Base-by-base conservation (phyloP, 2,797 vertebrate genomes). In the Lycodopsis pacificus region DNA sequence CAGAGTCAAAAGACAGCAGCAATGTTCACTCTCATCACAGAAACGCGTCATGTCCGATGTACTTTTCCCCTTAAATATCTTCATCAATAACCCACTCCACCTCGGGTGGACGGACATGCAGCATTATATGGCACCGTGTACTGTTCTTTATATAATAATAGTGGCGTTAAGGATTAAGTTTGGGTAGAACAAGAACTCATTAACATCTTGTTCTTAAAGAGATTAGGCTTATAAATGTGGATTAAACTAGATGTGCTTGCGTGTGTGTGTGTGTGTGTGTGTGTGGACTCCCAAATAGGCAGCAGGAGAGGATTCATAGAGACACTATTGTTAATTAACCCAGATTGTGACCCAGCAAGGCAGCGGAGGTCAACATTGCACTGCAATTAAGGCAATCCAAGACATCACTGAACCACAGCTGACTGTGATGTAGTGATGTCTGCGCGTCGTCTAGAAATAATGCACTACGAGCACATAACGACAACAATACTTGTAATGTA, bases 171-270 rank as follows among this genome's bases (percentile, higher is more conserved):
- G 65, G 80, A 86, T 87, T 86, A 90, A 59, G 65, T 89, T 83
- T 77, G 14, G 46, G 27, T 36, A 62, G 83, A 78, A 81, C 76
- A 80, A 38, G 65, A 92, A 81, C 77, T 91, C 83, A 87, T 92
- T 90, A 90, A 92, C 87, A 84, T 83, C 74, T 67, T 89, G 86
- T 84, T 88, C 88, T 78, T 30, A 11, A 46, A 71, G 71, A 86
- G 76, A 71, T 80, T 70, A 36, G 54, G 14, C 36, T 76, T 65
- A 34, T 59, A 67, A 73, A 62, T 48, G 46, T 34, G 38, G 65
- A 67, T 83, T 73, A 71, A 61, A 75, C 46, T 49, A 27, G 30
- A n/a, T 59, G 6, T 67, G 27, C 7, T 34, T 65, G 49, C 44
- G 4, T 20, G 38, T 69, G 71, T 66, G 76, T 64, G 42, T 46